These are phyloP conservation scores for Bhutanitis thaidina DNA, from an alignment of 2,888 invertebrate species.

Conservation along the genomic window DNA sequence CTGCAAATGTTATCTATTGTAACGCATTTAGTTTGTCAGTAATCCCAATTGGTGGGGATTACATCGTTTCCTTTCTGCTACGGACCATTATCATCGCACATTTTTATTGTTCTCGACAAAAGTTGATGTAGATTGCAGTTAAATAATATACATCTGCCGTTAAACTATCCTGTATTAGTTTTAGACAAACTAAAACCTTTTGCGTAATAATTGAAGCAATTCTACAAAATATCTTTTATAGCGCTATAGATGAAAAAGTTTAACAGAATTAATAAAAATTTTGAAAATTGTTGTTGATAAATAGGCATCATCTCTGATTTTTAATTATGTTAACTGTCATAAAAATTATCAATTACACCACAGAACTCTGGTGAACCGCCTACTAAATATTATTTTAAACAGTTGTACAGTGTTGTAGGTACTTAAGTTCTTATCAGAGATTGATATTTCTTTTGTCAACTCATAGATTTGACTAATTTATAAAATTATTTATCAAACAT, in stretches of 20 bases:
- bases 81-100: slow-evolving; percentile 26
- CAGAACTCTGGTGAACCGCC: slow-evolving; percentile 1
- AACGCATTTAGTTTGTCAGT: slow-evolving; percentile 54
- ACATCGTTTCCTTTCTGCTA: slow-evolving; percentile 34
- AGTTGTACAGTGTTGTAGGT: neutral
- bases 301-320: no score
- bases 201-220: no score
- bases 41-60: slow-evolving; percentile 69
- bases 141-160: slow-evolving; percentile 1
- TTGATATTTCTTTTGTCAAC: no score
- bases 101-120: slow-evolving; percentile 28
- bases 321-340: neutral
- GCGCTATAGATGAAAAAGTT: no score
- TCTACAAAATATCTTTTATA: no score
- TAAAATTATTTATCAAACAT: no score
- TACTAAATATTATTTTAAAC: slow-evolving; percentile 3
- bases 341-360: neutral
- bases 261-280: no score
- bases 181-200: neutral
- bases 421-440: no score
- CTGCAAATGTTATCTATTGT: slow-evolving; percentile 51
- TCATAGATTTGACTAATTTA: no score
- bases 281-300: no score
- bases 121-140: slow-evolving; percentile 11
- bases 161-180: slow-evolving; percentile 1